Evolutionary conservation across 2,113 vertebrate genomes (phyloP), one percentile per base, ranked within the genome.

Genomic region (Hippopotamus amphibius): DNA sequence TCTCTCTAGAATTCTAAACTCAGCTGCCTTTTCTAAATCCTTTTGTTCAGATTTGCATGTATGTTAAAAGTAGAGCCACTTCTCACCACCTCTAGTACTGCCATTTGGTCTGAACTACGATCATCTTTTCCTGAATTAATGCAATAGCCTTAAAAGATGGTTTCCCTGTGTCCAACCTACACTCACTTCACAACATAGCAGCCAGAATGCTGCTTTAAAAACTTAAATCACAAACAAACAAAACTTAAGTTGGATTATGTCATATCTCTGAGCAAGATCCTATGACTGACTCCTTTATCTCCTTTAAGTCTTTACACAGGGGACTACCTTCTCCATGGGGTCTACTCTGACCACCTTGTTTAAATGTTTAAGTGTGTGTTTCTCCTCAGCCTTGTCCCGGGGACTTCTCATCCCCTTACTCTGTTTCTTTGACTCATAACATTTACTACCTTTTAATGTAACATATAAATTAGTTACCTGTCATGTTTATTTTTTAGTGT

Each of bases 1-100:
- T 41, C 9, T 89, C 66, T 84, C 61, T 37, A 12, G 37, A 85
- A 71, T 90, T 90, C 59, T 71, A 76, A 84, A 95, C 59, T 94
- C 28, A 48, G 46, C 57, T 82, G 22, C 28, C 43, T 94, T 71
- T 95, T 43, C 10, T 65, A 82, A 92, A 46, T 85, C 7, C 1
- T 86, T 81, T 89, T 84, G 24, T 87, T 82, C 16, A 61, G 22
- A 68, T 59, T 86, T 77, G 66, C 26, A 28, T 57, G 22, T 14
- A 41, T 66, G 28, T 94, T 65, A 90, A 79, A 88, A 33, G 14
- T 50, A n/a, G 26, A 82, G 28, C 7, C n/a, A 24, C 37, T 76
- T 79, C 16, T 81, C 53, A 4, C 3, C 8, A 71, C 28, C 14
- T 63, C 13, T 55, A 12, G 17, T 83, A 24, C 33, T 66, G 12